Evolutionary conservation across 2,797 vertebrate species (phyloP), one percentile per base, ranked within the genome.

Genomic region (Chaetophractus vellerosus): DNA sequence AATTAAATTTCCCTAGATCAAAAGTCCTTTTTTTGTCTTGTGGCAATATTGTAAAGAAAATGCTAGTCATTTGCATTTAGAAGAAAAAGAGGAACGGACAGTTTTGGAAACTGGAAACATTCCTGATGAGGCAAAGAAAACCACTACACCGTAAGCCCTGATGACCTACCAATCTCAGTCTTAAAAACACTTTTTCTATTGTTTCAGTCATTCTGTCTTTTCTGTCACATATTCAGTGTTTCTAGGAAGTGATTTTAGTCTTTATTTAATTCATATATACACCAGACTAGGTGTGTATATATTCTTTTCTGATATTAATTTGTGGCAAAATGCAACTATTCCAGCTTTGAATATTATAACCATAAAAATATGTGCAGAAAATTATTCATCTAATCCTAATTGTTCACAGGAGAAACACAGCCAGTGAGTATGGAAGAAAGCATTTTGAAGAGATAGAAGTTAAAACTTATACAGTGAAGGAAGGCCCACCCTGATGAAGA

Each of bases 261-360:
- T 89, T 88, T 31, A 33, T 50, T 96, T 59, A 61, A 68, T 48
- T 93, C 16, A n/a, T 52, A 33, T 18, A 14, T 26, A 61, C 61
- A 33, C 21, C 68, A 5, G 28, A 36, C 82, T 79, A 63, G 14
- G 18, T 12, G 0, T 45, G 45, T 45, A 45, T 45, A 45, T 96
- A 31, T 61, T 93, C 28, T 59, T 93, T 85, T 88, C 21, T 78
- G 52, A 59, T 71, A 76, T 63, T 41, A 82, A 45, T 61, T 88
- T 95, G 38, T 23, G 57, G 78, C 18, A 92, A 97, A 92, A 48
- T 92, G 24, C 18, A 92, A 61, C 14, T n/a, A 64, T 93, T 86
- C 12, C 69, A 69, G 10, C 31, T 84, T 75, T 52, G 89, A 90
- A 38, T 75, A 82, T 9, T 52, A 83, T 66, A 82, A 90, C 75